Conservation (phyloP, 2,797 vertebrate genomes). For the Sebastes umbrosus region DNA sequence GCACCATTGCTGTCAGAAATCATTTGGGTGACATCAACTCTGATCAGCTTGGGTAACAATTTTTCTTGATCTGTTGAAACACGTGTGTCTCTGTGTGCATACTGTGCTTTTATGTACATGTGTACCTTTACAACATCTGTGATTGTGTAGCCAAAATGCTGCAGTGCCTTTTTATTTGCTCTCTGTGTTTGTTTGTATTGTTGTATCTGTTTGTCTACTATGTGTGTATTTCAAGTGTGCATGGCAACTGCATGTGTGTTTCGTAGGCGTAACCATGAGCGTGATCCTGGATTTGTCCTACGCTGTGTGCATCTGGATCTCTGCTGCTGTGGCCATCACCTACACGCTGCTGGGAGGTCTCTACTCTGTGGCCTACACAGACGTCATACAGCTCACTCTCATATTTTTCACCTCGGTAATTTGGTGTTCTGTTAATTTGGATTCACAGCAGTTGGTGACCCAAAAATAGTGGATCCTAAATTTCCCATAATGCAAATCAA, state of each 20-base stretch:
- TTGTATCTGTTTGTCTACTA: neutral
- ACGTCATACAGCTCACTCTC: constrained; percentile 79
- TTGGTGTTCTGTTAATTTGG: neutral
- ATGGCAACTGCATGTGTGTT: neutral
- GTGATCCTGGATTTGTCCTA: constrained; percentile 78
- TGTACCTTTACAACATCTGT: neutral
- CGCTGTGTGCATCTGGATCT: constrained; percentile 73
- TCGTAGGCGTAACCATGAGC: constrained; percentile 77
- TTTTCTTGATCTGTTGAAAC: neutral
- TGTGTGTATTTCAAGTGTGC: neutral
- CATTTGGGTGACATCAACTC: constrained; percentile 45
- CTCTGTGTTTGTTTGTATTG: neutral
- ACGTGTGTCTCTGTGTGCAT: neutral
- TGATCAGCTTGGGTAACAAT: constrained; percentile 51
- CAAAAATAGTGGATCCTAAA: neutral
- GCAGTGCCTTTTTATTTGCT: neutral
- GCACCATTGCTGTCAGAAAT: constrained; percentile 38
- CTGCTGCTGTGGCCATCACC: constrained; percentile 72
- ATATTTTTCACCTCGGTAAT: constrained; percentile 76
- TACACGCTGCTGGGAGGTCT: constrained; percentile 79
- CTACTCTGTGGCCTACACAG: constrained; percentile 77
- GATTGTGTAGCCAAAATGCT: neutral
- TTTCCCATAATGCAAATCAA: neutral
- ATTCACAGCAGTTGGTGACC: neutral
- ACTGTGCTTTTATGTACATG: neutral